Conservation (phyloP, 37 sponge, comb jelly and placozoan genomes). For the Amphimedon queenslandica region DNA sequence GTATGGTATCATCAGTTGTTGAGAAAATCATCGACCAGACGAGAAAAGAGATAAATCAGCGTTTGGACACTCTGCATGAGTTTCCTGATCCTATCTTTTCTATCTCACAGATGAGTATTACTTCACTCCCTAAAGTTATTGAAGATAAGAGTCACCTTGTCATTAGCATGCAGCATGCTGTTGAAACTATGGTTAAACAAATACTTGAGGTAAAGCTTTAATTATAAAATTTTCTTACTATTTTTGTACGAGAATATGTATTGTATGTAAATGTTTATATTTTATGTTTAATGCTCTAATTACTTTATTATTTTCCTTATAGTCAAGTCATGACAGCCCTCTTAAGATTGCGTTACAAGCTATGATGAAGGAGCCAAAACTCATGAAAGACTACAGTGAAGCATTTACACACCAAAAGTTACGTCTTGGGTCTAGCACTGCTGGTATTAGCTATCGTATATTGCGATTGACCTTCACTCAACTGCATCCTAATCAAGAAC, state of each 20-base stretch:
- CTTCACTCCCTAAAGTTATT: slow-evolving; percentile 12
- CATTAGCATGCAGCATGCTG: neutral
- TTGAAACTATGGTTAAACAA: neutral
- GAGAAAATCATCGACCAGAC: slow-evolving; percentile 58
- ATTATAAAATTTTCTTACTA: neutral
- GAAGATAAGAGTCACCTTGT: slow-evolving; percentile 16
- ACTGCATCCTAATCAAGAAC: slow-evolving; percentile 2
- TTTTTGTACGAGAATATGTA: neutral
- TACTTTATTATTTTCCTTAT: neutral
- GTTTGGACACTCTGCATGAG: slow-evolving; percentile 18
- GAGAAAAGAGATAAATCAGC: slow-evolving; percentile 38
- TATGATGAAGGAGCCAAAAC: slow-evolving; percentile 5
- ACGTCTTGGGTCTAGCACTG: slow-evolving; percentile 24
- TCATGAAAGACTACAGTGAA: slow-evolving; percentile 60
- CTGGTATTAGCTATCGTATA: slow-evolving; percentile 26
- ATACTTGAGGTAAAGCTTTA: neutral
- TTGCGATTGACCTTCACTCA: slow-evolving; percentile 31
- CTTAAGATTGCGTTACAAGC: slow-evolving; percentile 34
- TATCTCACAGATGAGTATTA: neutral
- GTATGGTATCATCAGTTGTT: slow-evolving; percentile 17
- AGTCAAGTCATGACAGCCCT: neutral
- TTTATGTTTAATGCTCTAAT: neutral
- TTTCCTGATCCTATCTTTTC: neutral
- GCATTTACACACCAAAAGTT: slow-evolving; percentile 56
- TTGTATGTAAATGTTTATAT: neutral